Conservation (phyloP, 2,797 vertebrate genomes). For the Brachymystax lenok region DNA sequence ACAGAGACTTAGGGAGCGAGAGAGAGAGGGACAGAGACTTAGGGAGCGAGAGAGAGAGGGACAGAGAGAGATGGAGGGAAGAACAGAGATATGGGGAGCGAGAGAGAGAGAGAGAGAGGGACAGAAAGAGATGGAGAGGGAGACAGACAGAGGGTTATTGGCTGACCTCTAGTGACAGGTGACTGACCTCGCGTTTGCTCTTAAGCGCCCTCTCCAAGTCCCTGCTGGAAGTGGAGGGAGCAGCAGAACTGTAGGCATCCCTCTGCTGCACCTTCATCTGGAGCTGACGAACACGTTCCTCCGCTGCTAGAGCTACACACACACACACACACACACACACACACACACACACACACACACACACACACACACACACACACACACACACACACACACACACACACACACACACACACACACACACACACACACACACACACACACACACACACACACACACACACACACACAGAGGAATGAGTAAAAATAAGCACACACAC, state of each 20-base stretch:
- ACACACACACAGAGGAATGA: conserved; percentile 18
- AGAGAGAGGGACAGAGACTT: neutral
- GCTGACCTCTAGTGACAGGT: neutral
- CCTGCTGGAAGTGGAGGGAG: conserved; percentile 91
- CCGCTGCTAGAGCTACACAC: conserved; percentile 88
- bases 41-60: neutral
- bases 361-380: conserved; percentile 50
- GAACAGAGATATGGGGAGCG: too few species aligned
- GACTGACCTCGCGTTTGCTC: conserved; percentile 84
- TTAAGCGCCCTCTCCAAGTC: conserved; percentile 92
- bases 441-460: conserved; percentile 17
- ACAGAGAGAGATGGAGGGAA: neutral
- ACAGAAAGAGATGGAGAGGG: neutral
- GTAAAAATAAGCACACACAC: neutral
- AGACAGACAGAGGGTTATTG: neutral
- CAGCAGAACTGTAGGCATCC: conserved; percentile 75
- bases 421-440: too few species aligned
- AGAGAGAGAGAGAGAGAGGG: neutral
- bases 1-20: neutral
- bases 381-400: too few species aligned
- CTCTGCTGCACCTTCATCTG: conserved; percentile 87
- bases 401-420: too few species aligned
- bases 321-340: conserved; percentile 21
- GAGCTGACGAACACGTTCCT: conserved; percentile 91
- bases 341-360: conserved; percentile 8